Base-by-base conservation (phyloP, 1,140 invertebrate genomes). In the Pseudomyrmex dendroicus region DNA sequence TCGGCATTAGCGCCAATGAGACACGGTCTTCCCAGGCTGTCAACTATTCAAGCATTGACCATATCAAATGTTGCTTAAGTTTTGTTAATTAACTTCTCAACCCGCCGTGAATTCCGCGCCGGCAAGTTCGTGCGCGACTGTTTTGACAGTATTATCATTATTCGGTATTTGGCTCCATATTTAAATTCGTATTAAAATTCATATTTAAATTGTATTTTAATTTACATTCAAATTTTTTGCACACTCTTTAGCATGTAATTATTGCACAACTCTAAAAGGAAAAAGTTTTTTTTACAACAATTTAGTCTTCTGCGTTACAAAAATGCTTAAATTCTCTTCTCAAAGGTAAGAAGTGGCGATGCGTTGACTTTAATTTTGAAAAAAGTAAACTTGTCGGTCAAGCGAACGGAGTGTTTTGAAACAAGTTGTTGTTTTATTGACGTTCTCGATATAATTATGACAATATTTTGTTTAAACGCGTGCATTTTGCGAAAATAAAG, bases 1-100 rank as follows among this genome's bases (percentile, higher is more conserved):
- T 59, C 76, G 63, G 52, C 64, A 80, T 80, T 80, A 80, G 66
- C 76, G 54, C 66, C 76, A 72, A 80, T 80, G 76, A 54, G 76
- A 80, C 54, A 72, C 76, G 76, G 66, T 80, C 66, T 80, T 82
- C 72, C 61, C 80, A 82, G 80, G 80, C 68, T 82, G 72, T 82
- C 59, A 62, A 82, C 57, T 44, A 82, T 76, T 82, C 80, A 63
- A 54, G 25, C 48, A 76, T 82, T 73, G 80, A 82, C 68, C 68
- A 73, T 72, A 80, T 72, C 76, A 72, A 80, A 80, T 72, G 76
- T 78, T 78, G 54, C 54, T 70, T 59, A 78, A 78, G 76, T 70
- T 78, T 35, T 70, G 64, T 78, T 78, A 78, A 78, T 78, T 78
- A 78, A 78, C 64, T 56, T 17, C 20, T 35, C 76, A 15, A 68